phyloP scores from a whole-genome alignment of 2,888 invertebrate species.

The Drosophila cognata region DNA sequence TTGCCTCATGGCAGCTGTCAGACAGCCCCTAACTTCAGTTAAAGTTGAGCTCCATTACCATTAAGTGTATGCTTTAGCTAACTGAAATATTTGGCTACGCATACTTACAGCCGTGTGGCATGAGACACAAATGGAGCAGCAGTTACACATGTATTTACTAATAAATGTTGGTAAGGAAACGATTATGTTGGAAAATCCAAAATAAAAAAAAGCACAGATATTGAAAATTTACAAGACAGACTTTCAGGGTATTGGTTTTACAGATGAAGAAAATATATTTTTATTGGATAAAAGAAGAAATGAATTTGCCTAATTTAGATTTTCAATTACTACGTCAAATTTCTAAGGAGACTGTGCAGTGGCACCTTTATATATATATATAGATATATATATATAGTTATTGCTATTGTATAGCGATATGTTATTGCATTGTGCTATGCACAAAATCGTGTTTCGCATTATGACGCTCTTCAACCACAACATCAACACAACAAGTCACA shows the following conservation, averaged over 20 bases:
- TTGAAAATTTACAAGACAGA: not conserved
- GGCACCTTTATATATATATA: not conserved
- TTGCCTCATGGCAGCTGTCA: not conserved
- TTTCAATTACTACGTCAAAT: not conserved
- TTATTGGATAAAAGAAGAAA: not conserved
- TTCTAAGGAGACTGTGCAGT: not conserved
- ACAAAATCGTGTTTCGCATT: conserved; percentile 1
- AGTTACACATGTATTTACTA: not conserved
- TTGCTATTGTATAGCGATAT: not conserved
- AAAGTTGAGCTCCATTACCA: not conserved
- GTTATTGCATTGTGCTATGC: not conserved
- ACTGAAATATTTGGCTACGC: not conserved
- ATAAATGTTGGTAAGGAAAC: not conserved
- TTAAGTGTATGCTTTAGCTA: not conserved
- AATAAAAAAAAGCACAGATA: not conserved
- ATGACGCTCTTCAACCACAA: conserved; percentile 35
- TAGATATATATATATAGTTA: not conserved
- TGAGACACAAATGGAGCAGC: not conserved
- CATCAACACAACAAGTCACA: conserved; percentile 12
- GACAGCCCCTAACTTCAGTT: not conserved
- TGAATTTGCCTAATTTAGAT: not conserved
- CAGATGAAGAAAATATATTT: not conserved
- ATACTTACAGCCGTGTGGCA: not conserved
- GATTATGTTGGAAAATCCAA: not conserved
- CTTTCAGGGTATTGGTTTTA: not conserved